Percentiles rank a stretch among this genome's conserved stretches.
Conservation (phyloP, 1,140 invertebrate species). For the Drosophila lacteicornis region DNA sequence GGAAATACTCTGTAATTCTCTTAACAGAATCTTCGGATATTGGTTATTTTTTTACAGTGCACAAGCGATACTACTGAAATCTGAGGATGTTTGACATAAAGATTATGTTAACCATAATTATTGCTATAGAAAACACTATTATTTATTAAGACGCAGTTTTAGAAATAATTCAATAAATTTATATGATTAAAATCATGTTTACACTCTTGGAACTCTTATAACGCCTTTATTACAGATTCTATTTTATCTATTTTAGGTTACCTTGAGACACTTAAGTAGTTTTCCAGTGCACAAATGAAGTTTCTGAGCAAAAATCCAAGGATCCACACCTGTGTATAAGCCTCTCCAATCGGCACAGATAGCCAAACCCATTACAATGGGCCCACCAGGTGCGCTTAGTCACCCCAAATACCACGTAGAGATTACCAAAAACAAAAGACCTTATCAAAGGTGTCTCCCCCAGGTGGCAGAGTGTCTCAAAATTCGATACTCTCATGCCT, state of each 20-base stretch:
- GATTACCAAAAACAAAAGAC: too few relatives aligned
- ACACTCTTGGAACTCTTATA: too few relatives aligned
- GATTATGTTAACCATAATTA: neutral
- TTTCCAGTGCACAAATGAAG: neutral
- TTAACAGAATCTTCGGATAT: too few relatives aligned
- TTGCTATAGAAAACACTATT: neutral
- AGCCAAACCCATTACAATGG: slow-evolving; percentile 7
- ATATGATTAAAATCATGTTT: too few relatives aligned
- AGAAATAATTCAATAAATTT: too few relatives aligned
- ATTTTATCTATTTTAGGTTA: neutral
- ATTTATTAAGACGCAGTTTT: neutral
- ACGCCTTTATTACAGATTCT: too few relatives aligned
- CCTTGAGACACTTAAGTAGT: neutral
- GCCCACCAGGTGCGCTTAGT: slow-evolving; percentile 44
- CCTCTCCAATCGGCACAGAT: neutral
- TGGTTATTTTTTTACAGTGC: neutral
- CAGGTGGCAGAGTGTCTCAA: slow-evolving; percentile 18
- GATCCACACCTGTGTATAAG: slow-evolving; percentile 8
- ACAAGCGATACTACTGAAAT: neutral
- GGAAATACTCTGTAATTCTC: too few relatives aligned
- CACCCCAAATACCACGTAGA: slow-evolving; percentile 11
- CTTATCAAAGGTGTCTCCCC: slow-evolving; percentile 52
- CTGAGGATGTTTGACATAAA: neutral
- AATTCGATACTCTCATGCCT: slow-evolving; percentile 29
- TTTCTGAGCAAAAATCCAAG: neutral